Percentiles rank a stretch among this genome's conserved stretches.
Conservation (phyloP, 2,797 vertebrate genomes). For the Thunnus albacares region DNA sequence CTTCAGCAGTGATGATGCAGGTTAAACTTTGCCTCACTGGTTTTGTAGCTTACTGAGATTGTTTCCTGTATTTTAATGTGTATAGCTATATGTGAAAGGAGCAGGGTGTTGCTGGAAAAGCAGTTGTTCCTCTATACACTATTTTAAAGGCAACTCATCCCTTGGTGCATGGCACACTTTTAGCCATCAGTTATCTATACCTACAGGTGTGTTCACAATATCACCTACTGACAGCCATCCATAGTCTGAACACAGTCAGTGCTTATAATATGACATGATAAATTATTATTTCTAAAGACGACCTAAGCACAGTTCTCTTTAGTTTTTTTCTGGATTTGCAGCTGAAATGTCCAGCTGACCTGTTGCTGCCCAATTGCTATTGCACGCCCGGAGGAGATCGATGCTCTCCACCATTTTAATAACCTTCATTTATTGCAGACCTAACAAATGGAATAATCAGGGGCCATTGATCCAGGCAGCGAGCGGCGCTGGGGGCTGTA, state of each 20-base stretch:
- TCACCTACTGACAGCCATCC: too few relatives aligned
- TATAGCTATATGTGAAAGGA: neutral
- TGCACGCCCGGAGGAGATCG: slow-evolving; percentile 34
- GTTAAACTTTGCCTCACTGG: too few relatives aligned
- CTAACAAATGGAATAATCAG: slow-evolving; percentile 78
- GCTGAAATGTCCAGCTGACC: slow-evolving; percentile 32
- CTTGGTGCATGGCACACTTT: too few relatives aligned
- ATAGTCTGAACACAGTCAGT: too few relatives aligned
- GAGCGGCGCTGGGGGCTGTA: slow-evolving; percentile 34
- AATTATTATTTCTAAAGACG: neutral
- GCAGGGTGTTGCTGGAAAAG: too few relatives aligned
- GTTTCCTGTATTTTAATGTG: too few relatives aligned
- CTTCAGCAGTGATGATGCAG: too few relatives aligned
- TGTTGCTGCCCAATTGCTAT: slow-evolving; percentile 40
- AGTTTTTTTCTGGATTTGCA: neutral
- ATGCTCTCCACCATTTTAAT: slow-evolving; percentile 62
- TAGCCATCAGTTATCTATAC: too few relatives aligned
- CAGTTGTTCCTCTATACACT: too few relatives aligned
- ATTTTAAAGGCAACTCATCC: too few relatives aligned
- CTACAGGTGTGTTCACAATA: too few relatives aligned
- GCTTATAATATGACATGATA: neutral
- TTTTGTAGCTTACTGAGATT: too few relatives aligned
- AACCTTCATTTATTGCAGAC: slow-evolving; percentile 70
- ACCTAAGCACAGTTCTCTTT: neutral
- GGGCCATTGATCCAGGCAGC: slow-evolving; percentile 64